These are phyloP conservation scores for Fopius arisanus DNA, from an alignment of 1,140 invertebrate species.

Conservation along the genomic window DNA sequence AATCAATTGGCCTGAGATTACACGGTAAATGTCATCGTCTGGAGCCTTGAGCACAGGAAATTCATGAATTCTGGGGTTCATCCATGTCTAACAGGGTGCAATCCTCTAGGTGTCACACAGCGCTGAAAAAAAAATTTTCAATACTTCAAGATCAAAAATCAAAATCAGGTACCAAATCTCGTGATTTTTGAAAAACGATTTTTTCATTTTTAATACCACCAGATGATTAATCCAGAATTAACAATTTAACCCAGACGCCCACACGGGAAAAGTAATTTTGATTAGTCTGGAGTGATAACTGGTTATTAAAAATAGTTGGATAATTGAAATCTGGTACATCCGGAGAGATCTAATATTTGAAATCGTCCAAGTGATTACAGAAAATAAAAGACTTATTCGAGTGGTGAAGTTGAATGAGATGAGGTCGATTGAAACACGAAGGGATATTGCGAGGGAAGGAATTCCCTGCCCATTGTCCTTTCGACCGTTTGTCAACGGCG, in stretches of 20 bases:
- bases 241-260: too few species aligned
- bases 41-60: slow-evolving; percentile 20
- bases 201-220: too few species aligned
- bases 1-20: slow-evolving; percentile 36
- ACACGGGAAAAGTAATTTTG: too few species aligned
- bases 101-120: too few species aligned
- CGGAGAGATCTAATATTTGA: not conserved
- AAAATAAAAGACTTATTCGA: not conserved
- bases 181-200: too few species aligned
- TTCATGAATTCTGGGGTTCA: slow-evolving; percentile 34
- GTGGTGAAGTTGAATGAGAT: slow-evolving; percentile 5
- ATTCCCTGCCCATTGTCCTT: slow-evolving; percentile 35
- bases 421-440: slow-evolving; percentile 9
- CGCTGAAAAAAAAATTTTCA: too few species aligned
- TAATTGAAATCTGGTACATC: not conserved
- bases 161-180: too few species aligned
- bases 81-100: too few species aligned
- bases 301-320: not conserved
- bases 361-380: slow-evolving; percentile 6
- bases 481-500: slow-evolving; percentile 31
- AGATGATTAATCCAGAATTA: too few species aligned
- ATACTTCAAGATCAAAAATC: too few species aligned
- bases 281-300: not conserved
- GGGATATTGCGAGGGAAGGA: slow-evolving; percentile 33
- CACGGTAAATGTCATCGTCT: slow-evolving; percentile 31